Evolutionary conservation across 2,888 invertebrate species (phyloP), one percentile per base, ranked within the genome.

Genomic region (Zeuzera pyrina): DNA sequence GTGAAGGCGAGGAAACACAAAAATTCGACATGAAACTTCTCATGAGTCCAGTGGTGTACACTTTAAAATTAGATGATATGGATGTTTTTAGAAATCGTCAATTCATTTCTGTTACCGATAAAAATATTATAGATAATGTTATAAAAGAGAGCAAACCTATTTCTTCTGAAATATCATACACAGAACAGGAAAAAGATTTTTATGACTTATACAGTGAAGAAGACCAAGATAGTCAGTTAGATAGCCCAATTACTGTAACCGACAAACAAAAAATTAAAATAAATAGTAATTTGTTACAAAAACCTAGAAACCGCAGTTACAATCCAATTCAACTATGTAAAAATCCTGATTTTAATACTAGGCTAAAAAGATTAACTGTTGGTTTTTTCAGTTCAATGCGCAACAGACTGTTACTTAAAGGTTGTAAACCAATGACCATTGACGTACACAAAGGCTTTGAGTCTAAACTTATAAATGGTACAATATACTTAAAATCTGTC

Each of bases 281-380:
- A 13, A 51, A 65, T 1, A 78, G 68, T 47, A 52, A 52, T 35
- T 43, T 78, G 28, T 49, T 78, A 15, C 55, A 64, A 45, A 81
- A 79, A 51, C 79, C 77, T 1, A 57, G 48, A 39, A 49, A 52
- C 31, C 60, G 65, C n/a, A 50, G 34, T 2, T 81, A 81, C 29
- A 63, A 70, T 41, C 68, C 72, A 1, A 67, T 76, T 46, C 55
- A 67, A 19, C 32, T 83, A 3, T 76, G 77, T 36, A 79, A 77
- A 49, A 83, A 83, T 50, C 81, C 81, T 1, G 81, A 83, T 44
- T 83, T 81, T 31, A 83, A 81, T 38, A 77, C 73, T 3, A 52
- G 70, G 15, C 44, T 83, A 5, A 77, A 70, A 47, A 52, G 78
- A 31, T 42, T 83, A 23, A 62, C 59, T 1, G 54, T 56, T 3